Evolutionary conservation across 1,140 invertebrate species (phyloP), one percentile per base, ranked within the genome.

Genomic region (Drosophila miranda): DNA sequence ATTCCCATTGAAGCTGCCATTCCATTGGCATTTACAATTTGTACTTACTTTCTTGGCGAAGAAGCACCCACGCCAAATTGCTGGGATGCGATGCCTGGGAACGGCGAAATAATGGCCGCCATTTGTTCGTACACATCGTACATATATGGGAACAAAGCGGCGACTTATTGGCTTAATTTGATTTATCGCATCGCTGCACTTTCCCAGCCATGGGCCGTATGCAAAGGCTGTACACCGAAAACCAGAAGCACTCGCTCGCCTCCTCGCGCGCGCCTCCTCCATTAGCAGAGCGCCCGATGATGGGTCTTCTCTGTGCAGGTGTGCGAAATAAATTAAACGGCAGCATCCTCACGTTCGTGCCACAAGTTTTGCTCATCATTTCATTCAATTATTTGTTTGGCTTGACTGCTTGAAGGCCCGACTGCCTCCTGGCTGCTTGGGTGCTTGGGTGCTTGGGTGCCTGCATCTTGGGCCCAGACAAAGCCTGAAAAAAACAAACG

Each of bases 261-360:
- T 26, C 44, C 55, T 57, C 21, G 19, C 19, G 19, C 19, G 19
- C 19, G 19, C 19, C 19, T 21, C 9, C 43, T 43, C 79, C 62
- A 77, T 81, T 80, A 61, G 62, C 53, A 13, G 34, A 9, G 34
- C 34, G 8, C 11, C 11, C 4, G 49, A 14, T 19, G 71, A 48
- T 53, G 52, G 28, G 41, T 6, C 51, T 28, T 28, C 30, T 13
- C 43, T 56, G 68, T 59, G 61, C 81, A 86, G 81, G 81, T 86
- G 81, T 87, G 82, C 81, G 84, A 87, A 79, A 86, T 86, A 86
- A 86, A 87, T 84, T 81, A 77, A 87, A 68, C 59, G 55, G 75
- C 75, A 64, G 72, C 69, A 73, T 76, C 72, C 62, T 61, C 81
- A 86, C 72, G 67, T 69, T 58, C 75, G 42, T 46, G 56, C 48